A percentile compares a stretch with the other conserved stretches of the same genome.
These are phyloP conservation scores for Rhegmatorhina hoffmannsi DNA, from an alignment of 2,113 vertebrate genomes.

Conservation along the genomic window DNA sequence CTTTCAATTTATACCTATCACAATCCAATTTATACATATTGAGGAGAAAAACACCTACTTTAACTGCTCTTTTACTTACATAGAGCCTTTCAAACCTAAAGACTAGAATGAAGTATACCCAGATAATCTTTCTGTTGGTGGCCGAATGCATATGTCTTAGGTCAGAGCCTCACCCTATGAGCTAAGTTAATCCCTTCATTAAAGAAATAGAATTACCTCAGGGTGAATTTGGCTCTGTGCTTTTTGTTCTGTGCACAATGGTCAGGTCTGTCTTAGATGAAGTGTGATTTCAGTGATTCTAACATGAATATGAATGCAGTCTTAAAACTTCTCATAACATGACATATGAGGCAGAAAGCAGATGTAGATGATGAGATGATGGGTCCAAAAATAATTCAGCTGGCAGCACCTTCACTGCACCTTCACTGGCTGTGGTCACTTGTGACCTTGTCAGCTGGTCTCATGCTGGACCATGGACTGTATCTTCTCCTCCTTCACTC, in stretches of 20 bases:
- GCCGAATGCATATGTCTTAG: neutral
- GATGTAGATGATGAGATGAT: constrained; percentile 4
- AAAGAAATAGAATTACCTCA: neutral
- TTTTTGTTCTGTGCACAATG: neutral
- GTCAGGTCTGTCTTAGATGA: neutral
- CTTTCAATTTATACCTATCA: neutral
- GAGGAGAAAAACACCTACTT: neutral
- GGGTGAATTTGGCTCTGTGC: neutral
- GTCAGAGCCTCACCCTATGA: neutral
- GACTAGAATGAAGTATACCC: neutral
- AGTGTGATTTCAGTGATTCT: neutral
- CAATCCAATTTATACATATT: neutral
- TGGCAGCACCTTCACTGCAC: neutral
- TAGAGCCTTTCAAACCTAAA: neutral
- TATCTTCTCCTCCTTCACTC: neutral
- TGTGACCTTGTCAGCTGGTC: neutral
- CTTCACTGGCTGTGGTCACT: neutral
- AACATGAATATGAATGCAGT: neutral
- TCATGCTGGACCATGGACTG: neutral
- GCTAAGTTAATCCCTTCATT: neutral
- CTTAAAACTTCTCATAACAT: neutral
- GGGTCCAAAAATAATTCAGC: neutral
- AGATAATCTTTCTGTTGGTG: neutral
- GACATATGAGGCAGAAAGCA: neutral
- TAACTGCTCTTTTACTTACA: neutral